These are phyloP conservation scores for Ctenopoma multispine DNA, from an alignment of 2,797 vertebrate species.

Conservation along the genomic window DNA sequence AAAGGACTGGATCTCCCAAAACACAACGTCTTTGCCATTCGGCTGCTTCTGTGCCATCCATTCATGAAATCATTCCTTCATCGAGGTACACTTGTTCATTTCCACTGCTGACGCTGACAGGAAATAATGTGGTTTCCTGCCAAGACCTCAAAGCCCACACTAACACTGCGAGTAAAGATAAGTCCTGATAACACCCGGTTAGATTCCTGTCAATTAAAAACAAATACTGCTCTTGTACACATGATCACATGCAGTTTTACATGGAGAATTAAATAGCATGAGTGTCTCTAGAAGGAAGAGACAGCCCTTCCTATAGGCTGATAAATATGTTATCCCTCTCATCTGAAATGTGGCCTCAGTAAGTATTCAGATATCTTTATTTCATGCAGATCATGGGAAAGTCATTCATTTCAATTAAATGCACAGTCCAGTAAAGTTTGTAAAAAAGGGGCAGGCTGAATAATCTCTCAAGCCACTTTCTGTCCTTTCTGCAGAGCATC, in stretches of 20 bases:
- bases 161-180: slow-evolving; percentile 46
- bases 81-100: slow-evolving; percentile 55
- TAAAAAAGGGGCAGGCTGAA: too few species aligned
- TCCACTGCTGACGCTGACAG: slow-evolving; percentile 70
- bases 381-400: too few species aligned
- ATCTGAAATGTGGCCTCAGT: neutral
- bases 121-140: slow-evolving; percentile 78
- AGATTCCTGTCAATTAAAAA: slow-evolving; percentile 36
- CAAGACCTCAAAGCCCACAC: slow-evolving; percentile 60
- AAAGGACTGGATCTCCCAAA: neutral
- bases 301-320: neutral
- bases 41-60: slow-evolving; percentile 47
- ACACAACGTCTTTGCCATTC: slow-evolving; percentile 1
- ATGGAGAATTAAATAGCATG: neutral
- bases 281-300: neutral
- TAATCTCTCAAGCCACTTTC: too few species aligned
- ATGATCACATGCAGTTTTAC: neutral
- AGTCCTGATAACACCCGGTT: slow-evolving; percentile 56
- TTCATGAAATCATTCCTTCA: slow-evolving; percentile 70
- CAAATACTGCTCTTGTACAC: slow-evolving; percentile 11
- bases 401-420: too few species aligned
- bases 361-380: too few species aligned
- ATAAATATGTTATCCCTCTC: neutral
- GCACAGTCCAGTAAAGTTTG: too few species aligned
- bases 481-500: neutral